Evolutionary conservation across 2,888 invertebrate species (phyloP).

Genomic region (Diaprepes abbreviatus): DNA sequence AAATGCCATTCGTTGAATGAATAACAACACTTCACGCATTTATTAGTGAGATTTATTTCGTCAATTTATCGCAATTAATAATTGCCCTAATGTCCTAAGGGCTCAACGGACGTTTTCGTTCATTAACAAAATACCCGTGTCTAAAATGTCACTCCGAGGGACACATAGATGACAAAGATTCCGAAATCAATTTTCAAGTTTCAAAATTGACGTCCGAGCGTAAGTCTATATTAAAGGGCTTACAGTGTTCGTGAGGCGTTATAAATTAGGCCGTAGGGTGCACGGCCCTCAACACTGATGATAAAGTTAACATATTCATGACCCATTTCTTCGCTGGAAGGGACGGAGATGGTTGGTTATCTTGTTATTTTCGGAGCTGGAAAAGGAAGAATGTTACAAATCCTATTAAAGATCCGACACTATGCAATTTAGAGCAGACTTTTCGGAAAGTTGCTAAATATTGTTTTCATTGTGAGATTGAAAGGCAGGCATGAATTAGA

Average conservation of each 20-base stretch:
- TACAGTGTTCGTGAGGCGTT: conserved; percentile 9
- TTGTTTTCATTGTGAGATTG: too few species aligned
- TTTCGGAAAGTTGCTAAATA: neutral
- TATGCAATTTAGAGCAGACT: neutral
- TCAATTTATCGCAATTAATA: too few species aligned
- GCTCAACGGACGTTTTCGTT: neutral
- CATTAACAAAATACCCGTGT: neutral
- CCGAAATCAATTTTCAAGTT: conserved; percentile 15
- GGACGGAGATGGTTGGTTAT: neutral
- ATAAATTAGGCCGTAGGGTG: conserved; percentile 11
- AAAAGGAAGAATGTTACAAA: neutral
- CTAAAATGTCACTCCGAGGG: neutral
- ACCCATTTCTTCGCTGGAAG: conserved; percentile 4
- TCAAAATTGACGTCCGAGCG: neutral
- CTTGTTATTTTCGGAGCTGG: conserved; percentile 12
- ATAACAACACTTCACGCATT: too few species aligned
- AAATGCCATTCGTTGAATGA: too few species aligned
- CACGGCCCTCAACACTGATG: conserved; percentile 4
- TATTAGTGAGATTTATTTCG: too few species aligned
- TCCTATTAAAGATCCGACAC: neutral
- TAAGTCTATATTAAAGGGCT: conserved; percentile 16
- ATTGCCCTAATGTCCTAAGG: too few species aligned
- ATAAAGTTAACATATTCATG: conserved; percentile 22
- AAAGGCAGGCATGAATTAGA: too few species aligned
- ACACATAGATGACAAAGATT: neutral